phyloP scores from a whole-genome alignment of 37 sponge, comb jelly and placozoan genomes.

The Haliclona indistincta region DNA sequence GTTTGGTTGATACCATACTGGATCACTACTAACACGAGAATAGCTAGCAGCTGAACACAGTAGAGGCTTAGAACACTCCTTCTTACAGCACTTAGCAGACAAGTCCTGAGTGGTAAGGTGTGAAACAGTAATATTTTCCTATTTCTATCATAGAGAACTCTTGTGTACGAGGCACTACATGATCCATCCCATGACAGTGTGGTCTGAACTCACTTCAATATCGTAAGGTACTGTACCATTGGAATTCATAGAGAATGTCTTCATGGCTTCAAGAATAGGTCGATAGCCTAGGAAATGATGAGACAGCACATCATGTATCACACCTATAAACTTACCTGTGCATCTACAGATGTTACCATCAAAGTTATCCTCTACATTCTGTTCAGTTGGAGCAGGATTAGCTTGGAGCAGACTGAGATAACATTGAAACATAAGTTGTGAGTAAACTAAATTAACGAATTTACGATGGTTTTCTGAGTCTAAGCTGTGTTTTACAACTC shows the following conservation, averaged over 20 bases:
- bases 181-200: too few species aligned
- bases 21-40: slow-evolving; percentile 7
- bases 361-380: slow-evolving; percentile 33
- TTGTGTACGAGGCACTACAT: too few species aligned
- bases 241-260: slow-evolving; percentile 14
- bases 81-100: too few species aligned
- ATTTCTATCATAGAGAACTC: too few species aligned
- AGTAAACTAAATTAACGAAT: not conserved
- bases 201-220: not conserved
- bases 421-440: too few species aligned
- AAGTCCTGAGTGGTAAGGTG: too few species aligned
- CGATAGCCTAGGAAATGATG: slow-evolving; percentile 35
- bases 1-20: slow-evolving; percentile 50
- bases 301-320: not conserved
- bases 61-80: too few species aligned
- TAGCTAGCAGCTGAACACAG: too few species aligned
- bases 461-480: not conserved
- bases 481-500: too few species aligned
- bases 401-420: slow-evolving; percentile 20
- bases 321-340: slow-evolving; percentile 28
- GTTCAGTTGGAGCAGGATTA: slow-evolving; percentile 25
- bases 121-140: too few species aligned
- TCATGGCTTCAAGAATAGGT: slow-evolving; percentile 59
- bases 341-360: slow-evolving; percentile 64
- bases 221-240: not conserved